Evolutionary conservation across 2,888 invertebrate species (phyloP).

Genomic region (Heliconius aoede): DNA sequence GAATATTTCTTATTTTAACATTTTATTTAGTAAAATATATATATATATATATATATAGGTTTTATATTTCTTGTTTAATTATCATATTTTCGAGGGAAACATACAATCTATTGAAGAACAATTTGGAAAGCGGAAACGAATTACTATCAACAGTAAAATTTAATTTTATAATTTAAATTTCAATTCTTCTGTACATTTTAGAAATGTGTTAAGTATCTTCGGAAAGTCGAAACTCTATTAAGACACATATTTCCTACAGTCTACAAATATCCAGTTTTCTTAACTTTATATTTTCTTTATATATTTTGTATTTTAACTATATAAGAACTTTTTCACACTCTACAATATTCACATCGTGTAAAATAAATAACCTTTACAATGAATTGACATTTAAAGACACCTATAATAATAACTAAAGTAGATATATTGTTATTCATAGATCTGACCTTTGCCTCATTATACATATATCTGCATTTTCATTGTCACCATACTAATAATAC

Average conservation of each 20-base stretch:
- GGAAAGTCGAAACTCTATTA: too few relatives aligned
- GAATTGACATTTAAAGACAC: constrained; percentile 25
- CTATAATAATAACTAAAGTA: background rate
- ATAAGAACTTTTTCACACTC: background rate
- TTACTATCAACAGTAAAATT: too few relatives aligned
- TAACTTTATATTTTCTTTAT: too few relatives aligned
- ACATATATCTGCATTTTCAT: background rate
- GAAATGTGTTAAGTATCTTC: too few relatives aligned
- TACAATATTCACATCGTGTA: background rate
- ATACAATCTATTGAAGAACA: background rate
- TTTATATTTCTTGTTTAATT: background rate
- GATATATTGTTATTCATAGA: background rate
- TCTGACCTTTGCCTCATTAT: background rate
- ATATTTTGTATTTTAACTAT: too few relatives aligned
- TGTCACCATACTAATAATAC: background rate
- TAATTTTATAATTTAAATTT: too few relatives aligned
- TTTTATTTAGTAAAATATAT: background rate
- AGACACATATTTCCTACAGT: too few relatives aligned
- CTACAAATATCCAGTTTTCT: too few relatives aligned
- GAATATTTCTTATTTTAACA: constrained; percentile 16
- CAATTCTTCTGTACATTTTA: too few relatives aligned
- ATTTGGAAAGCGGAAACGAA: background rate
- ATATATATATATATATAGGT: background rate
- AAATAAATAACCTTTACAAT: constrained; percentile 5
- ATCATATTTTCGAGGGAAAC: too few relatives aligned